Conservation (phyloP, 2,797 vertebrate species). For the Chloroceryle inda region DNA sequence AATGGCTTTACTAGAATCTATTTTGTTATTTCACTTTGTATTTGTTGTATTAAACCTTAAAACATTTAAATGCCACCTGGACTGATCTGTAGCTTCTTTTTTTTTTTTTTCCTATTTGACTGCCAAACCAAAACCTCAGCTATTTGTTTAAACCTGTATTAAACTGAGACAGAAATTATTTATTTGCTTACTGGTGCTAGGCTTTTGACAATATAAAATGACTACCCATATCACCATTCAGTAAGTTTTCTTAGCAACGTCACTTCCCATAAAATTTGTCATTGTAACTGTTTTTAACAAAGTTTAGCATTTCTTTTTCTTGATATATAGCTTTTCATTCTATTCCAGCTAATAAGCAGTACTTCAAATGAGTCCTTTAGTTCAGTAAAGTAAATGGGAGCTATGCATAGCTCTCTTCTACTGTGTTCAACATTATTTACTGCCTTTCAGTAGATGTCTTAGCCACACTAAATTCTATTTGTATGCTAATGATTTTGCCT, state of each 20-base stretch:
- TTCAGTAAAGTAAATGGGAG: not conserved
- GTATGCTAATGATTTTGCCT: not conserved
- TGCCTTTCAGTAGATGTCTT: constrained; percentile 4
- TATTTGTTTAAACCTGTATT: not conserved
- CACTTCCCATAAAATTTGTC: not conserved
- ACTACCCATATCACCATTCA: not conserved
- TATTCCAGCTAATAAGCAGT: not conserved
- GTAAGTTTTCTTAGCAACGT: not conserved
- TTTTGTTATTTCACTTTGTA: not conserved
- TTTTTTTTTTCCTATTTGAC: not conserved
- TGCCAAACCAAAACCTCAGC: not conserved
- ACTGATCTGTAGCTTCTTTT: not conserved
- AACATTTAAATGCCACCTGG: not conserved
- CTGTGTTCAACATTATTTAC: not conserved
- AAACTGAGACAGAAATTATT: not conserved
- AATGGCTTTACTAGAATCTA: not conserved
- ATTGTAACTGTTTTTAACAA: not conserved
- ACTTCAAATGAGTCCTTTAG: not conserved
- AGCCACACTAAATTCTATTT: not conserved
- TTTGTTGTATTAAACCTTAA: not conserved
- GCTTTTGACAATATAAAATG: not conserved
- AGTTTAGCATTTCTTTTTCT: not conserved
- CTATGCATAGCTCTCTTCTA: not conserved
- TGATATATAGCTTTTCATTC: not conserved
- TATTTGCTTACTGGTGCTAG: not conserved